These are phyloP conservation scores for Zapus hudsonius DNA, from an alignment of 2,113 vertebrate species.

Conservation along the genomic window DNA sequence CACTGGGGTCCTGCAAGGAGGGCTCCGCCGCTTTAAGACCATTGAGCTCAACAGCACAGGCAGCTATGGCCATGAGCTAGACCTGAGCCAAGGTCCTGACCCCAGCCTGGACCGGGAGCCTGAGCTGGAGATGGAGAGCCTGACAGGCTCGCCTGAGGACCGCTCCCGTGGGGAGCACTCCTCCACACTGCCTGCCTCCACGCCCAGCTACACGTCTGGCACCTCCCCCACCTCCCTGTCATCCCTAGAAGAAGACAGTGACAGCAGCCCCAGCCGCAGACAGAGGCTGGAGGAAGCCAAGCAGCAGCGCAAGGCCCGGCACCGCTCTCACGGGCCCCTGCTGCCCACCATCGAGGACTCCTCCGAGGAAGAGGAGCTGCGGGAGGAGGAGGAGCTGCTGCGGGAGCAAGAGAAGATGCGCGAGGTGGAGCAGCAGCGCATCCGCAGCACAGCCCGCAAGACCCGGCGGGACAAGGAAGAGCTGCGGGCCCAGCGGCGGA, in stretches of 20 bases:
- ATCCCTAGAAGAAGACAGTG: constrained; percentile 98
- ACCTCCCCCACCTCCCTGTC: constrained; percentile 98
- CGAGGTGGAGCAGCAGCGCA: constrained; percentile 97
- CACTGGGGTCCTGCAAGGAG: constrained; percentile 92
- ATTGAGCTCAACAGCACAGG: constrained; percentile 97
- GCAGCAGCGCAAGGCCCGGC: constrained; percentile 97
- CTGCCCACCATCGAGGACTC: constrained; percentile 99
- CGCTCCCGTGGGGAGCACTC: constrained; percentile 97
- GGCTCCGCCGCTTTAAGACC: constrained; percentile 96
- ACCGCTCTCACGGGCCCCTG: constrained; percentile 96
- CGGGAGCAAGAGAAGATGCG: constrained; percentile 99
- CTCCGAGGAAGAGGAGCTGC: constrained; percentile 97
- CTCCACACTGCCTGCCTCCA: constrained; percentile 96
- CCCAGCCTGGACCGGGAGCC: constrained; percentile 94
- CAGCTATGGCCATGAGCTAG: constrained; percentile 92
- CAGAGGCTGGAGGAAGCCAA: constrained; percentile 97
- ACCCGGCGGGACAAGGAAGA: constrained; percentile 98
- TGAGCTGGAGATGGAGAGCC: constrained; percentile 98
- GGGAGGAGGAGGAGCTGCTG: constrained; percentile 97
- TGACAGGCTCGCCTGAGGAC: constrained; percentile 97
- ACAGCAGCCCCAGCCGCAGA: constrained; percentile 97
- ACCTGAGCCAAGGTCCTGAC: constrained; percentile 91
- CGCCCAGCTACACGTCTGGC: constrained; percentile 97
- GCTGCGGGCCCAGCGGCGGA: constrained; percentile 95
- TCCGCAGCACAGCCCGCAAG: constrained; percentile 96